Base-by-base conservation (phyloP, 2,797 vertebrate genomes). In the Parambassis ranga region DNA sequence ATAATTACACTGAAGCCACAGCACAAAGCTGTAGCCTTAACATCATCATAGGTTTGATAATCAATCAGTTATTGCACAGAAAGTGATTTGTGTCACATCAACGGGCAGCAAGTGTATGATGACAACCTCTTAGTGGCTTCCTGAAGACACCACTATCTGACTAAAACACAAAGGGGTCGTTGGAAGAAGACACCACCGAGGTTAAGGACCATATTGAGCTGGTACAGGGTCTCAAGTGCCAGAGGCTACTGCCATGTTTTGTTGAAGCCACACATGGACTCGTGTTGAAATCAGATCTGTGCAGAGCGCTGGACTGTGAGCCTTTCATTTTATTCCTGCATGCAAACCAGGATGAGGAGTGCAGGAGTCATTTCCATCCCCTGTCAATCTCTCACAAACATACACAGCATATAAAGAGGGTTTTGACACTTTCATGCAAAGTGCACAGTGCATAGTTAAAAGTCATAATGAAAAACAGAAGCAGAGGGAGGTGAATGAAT, bases 1-100 rank as follows among this genome's bases (percentile, higher is more conserved):
- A 82, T 92, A 90, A 92, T 91, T 91, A 91, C 85, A 91, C 69
- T 58, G 61, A 37, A 65, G 76, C 46, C 57, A n/a, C n/a, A 43
- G 46, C 10, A 35, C 49, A 52, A 68, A 65, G 38, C 55, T 42
- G 46, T 20, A 44, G 66, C 26, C 30, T 61, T 50, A 80, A 87
- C 72, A 83, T 77, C 64, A 81, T 79, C 64, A 65, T 59, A 67
- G 67, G 70, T 52, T 81, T 79, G 64, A 77, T 71, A 79, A 90
- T 91, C 87, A 80, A 82, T 89, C 73, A 77, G 60, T 59, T 81
- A 84, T 83, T 78, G 82, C 67, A 65, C 69, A 64, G 42, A 81
- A 90, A 85, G 74, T 77, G 44, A 88, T 85, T 90, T 84, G 75
- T 69, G 61, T 81, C 27, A 41, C 81, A 68, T 82, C 80, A 85